These are phyloP conservation scores for Prorops nasuta DNA, from an alignment of 1,140 invertebrate genomes.

Conservation along the genomic window DNA sequence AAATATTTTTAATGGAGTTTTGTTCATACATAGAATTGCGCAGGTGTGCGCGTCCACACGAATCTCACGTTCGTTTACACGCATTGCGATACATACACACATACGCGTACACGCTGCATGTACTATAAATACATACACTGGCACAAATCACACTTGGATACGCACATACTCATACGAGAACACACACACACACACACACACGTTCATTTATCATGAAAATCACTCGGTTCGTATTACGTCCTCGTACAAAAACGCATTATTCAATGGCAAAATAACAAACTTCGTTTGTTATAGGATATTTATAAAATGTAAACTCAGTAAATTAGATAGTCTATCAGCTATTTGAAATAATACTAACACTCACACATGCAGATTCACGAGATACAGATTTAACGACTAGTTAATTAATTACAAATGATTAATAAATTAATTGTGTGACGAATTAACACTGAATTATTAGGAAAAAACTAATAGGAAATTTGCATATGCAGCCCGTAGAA, in stretches of 20 bases:
- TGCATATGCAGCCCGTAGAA: conserved; percentile 13
- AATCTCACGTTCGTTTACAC: not conserved
- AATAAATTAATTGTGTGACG: conserved; percentile 45
- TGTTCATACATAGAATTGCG: not conserved
- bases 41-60: not conserved
- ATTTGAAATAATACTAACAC: conserved; percentile 41
- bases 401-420: conserved; percentile 33
- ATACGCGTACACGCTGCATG: not conserved
- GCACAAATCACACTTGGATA: too few relatives aligned
- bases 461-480: conserved; percentile 43
- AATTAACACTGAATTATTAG: conserved; percentile 45
- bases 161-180: not conserved
- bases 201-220: conserved; percentile 21
- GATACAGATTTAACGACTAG: conserved; percentile 41
- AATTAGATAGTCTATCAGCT: conserved; percentile 48
- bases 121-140: not conserved
- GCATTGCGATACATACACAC: not conserved
- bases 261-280: conserved; percentile 38
- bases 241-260: conserved; percentile 49
- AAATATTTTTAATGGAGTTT: not conserved
- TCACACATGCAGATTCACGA: conserved; percentile 23
- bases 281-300: conserved; percentile 44
- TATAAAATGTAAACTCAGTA: conserved; percentile 46
- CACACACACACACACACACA: not conserved
- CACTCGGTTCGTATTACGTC: conserved; percentile 45